Evolutionary conservation across 2,888 invertebrate species (phyloP).

Genomic region (Ariolimax columbianus): DNA sequence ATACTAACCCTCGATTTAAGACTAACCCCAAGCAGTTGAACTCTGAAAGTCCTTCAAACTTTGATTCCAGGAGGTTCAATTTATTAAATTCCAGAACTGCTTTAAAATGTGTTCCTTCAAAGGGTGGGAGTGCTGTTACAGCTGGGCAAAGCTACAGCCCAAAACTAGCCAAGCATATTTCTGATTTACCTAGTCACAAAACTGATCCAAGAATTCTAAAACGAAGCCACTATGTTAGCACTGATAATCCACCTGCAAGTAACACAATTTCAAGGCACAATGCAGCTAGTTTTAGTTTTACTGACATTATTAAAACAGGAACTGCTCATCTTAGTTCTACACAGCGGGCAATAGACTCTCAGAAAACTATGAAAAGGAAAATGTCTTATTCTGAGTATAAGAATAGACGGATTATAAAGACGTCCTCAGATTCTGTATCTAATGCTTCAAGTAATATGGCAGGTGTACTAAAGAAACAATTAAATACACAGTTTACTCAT

Average conservation of each 20-base stretch:
- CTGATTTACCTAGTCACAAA: background rate
- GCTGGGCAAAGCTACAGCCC: background rate
- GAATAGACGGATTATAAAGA: background rate
- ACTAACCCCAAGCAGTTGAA: background rate
- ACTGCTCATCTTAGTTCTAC: background rate
- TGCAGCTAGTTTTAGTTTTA: background rate
- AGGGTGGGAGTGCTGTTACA: background rate
- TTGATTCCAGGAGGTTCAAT: background rate
- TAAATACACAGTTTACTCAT: background rate
- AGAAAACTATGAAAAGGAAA: conserved; percentile 4
- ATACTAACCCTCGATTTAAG: background rate
- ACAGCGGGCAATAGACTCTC: background rate
- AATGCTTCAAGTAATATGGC: no score
- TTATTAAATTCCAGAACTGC: background rate
- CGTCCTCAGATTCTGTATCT: background rate
- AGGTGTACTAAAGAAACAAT: background rate
- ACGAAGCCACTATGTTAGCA: background rate
- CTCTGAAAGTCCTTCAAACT: background rate
- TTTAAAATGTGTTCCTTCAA: background rate
- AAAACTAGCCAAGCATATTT: background rate
- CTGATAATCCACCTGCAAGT: background rate
- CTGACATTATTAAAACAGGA: background rate
- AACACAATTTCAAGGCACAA: background rate
- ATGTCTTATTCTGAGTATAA: conserved; percentile 31
- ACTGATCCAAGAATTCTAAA: conserved; percentile 22